Conservation (phyloP, 2,888 invertebrate species). For the Acanthacorydalis orientalis region DNA sequence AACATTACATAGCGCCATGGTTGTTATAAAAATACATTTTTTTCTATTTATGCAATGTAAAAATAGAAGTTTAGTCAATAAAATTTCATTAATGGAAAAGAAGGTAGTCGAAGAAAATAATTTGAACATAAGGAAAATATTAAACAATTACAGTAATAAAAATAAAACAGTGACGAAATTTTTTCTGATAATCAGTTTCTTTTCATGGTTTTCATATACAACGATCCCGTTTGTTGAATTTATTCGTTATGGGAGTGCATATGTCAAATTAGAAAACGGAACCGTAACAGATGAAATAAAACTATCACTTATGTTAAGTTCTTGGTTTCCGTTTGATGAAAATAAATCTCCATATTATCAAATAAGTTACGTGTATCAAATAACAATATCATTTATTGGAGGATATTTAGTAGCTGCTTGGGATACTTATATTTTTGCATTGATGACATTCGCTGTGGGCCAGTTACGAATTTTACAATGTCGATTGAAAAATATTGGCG, state of each 20-base stretch:
- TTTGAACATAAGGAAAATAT: not conserved
- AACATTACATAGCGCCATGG: slow-evolving; percentile 6
- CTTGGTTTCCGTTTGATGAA: slow-evolving; percentile 12
- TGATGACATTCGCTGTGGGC: slow-evolving; percentile 6
- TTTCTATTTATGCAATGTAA: slow-evolving; percentile 5
- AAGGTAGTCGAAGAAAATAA: not conserved
- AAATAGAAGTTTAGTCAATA: slow-evolving; percentile 3
- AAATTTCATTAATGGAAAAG: slow-evolving; percentile 4
- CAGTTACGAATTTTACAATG: slow-evolving; percentile 4
- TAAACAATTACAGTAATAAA: slow-evolving; percentile 4
- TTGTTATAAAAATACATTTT: slow-evolving; percentile 5
- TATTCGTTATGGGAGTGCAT: slow-evolving; percentile 1
- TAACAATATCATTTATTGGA: slow-evolving; percentile 5
- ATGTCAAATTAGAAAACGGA: slow-evolving; percentile 7
- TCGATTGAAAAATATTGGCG: not conserved
- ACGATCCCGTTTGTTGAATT: slow-evolving; percentile 4
- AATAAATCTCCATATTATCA: slow-evolving; percentile 7
- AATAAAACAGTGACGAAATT: slow-evolving; percentile 4
- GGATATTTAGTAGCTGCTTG: slow-evolving; percentile 4
- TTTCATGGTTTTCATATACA: slow-evolving; percentile 6
- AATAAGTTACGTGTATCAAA: slow-evolving; percentile 7
- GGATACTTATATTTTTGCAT: slow-evolving; percentile 6
- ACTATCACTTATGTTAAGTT: slow-evolving; percentile 7
- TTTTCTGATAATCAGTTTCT: slow-evolving; percentile 5
- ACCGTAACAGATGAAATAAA: slow-evolving; percentile 5